Base-by-base conservation (phyloP, 2,797 vertebrate species). In the Halcyon badia region DNA sequence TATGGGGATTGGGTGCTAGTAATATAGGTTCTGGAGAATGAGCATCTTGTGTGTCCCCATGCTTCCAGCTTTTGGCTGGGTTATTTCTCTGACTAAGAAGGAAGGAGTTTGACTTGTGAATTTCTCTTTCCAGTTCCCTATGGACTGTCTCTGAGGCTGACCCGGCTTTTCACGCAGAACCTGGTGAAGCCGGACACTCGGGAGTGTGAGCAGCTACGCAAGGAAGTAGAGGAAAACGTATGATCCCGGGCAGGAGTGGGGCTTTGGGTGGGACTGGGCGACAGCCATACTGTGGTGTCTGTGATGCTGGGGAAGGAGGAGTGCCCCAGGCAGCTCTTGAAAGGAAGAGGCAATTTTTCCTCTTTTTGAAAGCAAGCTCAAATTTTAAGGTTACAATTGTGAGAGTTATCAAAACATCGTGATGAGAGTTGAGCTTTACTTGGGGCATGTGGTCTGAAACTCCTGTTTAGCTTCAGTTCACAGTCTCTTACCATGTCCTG, bases 211-310 rank as follows among this genome's bases (percentile, higher is more conserved):
- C 98, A 98, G 92, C 98, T 99, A 46, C 98, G 98, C 84, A 98
- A 98, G 89, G 99, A 99, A 79, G 99, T 99, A 87, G 98, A 99
- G 28, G 99, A 99, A 39, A 99, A 99, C 0, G 99, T 99, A 97
- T 84, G 99, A 91, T 51, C 82, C 19, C 1, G 61, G 69, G 62
- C 61, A 42, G 0, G 0, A 52, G 22, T 14, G 33, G 58, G 30
- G 6, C 14, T 77, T 6, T 15, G 57, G 72, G 39, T 70, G 82
- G 71, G 56, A 42, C 14, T 5, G 48, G 65, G 49, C 39, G 62
- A 44, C 80, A 79, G 39, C 21, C 31, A 15, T 0, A 0, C 11
- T 41, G 62, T 37, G 42, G 24, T 9, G 39, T 28, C 51, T 31
- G 49, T 0, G 1, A 4, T 6, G 14, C 58, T 72, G 75, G 30